Evolutionary conservation across 1,140 invertebrate genomes (phyloP).

Genomic region (Calosoma granatense): DNA sequence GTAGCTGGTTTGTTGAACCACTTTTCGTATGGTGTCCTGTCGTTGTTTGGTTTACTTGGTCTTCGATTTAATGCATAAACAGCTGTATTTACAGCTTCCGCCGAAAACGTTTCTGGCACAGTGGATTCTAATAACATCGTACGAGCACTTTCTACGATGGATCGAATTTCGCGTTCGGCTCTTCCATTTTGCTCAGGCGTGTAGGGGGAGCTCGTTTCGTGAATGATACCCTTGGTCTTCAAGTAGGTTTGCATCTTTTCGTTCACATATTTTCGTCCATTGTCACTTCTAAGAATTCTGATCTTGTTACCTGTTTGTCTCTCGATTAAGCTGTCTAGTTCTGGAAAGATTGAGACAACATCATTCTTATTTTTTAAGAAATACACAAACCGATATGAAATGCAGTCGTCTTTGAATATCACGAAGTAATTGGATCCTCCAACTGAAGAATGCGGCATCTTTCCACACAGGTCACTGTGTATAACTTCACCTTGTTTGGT

Average conservation of each 20-base stretch:
- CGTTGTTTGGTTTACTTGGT: slow-evolving; percentile 17
- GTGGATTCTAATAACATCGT: slow-evolving; percentile 28
- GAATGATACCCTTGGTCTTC: slow-evolving; percentile 20
- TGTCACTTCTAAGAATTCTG: slow-evolving; percentile 25
- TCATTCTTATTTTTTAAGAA: slow-evolving; percentile 28
- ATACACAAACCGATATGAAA: slow-evolving; percentile 28
- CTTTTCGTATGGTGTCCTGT: slow-evolving; percentile 15
- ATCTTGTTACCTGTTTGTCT: slow-evolving; percentile 23
- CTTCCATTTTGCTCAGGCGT: slow-evolving; percentile 35
- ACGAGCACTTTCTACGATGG: slow-evolving; percentile 30
- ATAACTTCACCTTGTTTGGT: slow-evolving; percentile 25
- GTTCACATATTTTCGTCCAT: slow-evolving; percentile 25
- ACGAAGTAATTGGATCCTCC: slow-evolving; percentile 32
- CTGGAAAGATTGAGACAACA: slow-evolving; percentile 22
- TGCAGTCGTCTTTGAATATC: slow-evolving; percentile 34
- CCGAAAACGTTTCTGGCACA: slow-evolving; percentile 31
- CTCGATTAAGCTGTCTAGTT: slow-evolving; percentile 24
- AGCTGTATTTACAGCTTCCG: slow-evolving; percentile 33
- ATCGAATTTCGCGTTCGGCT: slow-evolving; percentile 34
- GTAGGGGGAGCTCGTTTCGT: slow-evolving; percentile 22
- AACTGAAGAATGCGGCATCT: slow-evolving; percentile 24
- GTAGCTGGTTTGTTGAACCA: slow-evolving; percentile 17
- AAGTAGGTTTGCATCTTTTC: slow-evolving; percentile 22
- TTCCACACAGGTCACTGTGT: slow-evolving; percentile 32
- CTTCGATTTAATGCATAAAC: slow-evolving; percentile 35